phyloP scores from a whole-genome alignment of 35 echinoderm and acorn worm species.

The Ophiothrix spiculata region DNA sequence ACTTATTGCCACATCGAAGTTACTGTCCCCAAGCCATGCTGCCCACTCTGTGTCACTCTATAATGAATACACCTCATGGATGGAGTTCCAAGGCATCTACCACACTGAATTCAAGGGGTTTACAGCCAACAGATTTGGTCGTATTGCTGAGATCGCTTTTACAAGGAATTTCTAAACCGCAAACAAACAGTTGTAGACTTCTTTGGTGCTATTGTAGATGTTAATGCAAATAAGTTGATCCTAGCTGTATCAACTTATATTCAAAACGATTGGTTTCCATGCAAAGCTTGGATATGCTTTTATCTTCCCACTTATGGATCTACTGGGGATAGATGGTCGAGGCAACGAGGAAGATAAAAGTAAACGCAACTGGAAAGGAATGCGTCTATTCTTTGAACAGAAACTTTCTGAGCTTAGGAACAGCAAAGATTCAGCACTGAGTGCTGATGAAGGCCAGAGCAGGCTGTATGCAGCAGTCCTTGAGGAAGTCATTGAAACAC shows the following conservation, averaged over 20 bases:
- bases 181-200: neutral
- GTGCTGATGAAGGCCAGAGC: neutral
- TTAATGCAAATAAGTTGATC: neutral
- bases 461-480: neutral
- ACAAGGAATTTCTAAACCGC: neutral
- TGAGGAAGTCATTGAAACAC: neutral
- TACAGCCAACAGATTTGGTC: neutral
- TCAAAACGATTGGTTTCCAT: neutral
- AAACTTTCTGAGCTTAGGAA: neutral
- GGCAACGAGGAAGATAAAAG: neutral
- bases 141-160: neutral
- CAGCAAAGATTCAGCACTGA: neutral
- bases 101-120: neutral
- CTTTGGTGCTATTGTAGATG: neutral
- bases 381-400: neutral
- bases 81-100: neutral
- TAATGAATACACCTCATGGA: conserved; percentile 5
- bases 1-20: neutral
- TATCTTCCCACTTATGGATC: neutral
- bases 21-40: no score
- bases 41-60: neutral
- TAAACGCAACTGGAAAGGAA: neutral
- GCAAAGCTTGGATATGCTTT: neutral
- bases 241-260: neutral
- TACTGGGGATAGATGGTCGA: neutral